These are phyloP conservation scores for Eupsittula cactorum DNA, from an alignment of 2,113 vertebrate species.

Conservation along the genomic window DNA sequence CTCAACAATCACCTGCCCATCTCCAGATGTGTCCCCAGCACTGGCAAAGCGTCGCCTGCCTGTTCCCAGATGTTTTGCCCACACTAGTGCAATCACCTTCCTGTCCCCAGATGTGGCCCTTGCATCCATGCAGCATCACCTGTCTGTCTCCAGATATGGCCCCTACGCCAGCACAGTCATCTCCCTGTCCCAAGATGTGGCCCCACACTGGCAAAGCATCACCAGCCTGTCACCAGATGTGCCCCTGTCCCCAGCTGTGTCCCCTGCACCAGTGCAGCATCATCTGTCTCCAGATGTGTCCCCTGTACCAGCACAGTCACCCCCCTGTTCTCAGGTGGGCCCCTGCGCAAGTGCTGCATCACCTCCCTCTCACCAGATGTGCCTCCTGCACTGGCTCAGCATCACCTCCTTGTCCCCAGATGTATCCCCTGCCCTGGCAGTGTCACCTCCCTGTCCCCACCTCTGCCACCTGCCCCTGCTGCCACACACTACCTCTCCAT, in stretches of 20 bases:
- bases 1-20: fast-evolving
- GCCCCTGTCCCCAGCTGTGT: too few species aligned
- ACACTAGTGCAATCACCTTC: not conserved
- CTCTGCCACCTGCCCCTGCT: not conserved
- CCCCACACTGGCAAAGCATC: not conserved
- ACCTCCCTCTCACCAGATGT: too few species aligned
- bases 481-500: not conserved
- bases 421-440: not conserved
- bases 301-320: not conserved
- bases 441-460: not conserved
- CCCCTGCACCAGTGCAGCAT: not conserved
- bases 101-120: not conserved
- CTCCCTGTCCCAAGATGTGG: not conserved
- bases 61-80: not conserved
- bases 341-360: not conserved
- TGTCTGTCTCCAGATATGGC: not conserved
- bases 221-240: not conserved
- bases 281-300: not conserved
- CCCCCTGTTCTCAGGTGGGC: fast-evolving
- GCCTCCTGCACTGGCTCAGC: fast-evolving
- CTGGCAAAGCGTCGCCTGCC: not conserved
- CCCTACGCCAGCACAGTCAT: too few species aligned
- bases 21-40: not conserved
- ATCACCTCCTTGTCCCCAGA: not conserved
- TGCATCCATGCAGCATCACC: fast-evolving